Evolutionary conservation across 2,113 vertebrate species (phyloP).

Genomic region (Erythrocercus mccallii): DNA sequence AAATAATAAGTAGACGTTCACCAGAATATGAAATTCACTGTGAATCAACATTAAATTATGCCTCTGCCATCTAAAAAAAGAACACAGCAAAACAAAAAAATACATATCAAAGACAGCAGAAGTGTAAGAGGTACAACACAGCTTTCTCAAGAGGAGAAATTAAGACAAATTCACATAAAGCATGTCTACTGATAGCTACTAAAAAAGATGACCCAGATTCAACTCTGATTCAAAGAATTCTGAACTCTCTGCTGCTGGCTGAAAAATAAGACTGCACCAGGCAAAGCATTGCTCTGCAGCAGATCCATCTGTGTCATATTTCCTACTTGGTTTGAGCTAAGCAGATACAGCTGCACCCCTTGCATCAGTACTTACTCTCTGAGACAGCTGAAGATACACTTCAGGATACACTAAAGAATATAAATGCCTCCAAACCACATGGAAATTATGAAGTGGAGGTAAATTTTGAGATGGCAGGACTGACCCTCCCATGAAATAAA

Average conservation of each 20-base stretch:
- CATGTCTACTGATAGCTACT: background rate
- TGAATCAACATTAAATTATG: background rate
- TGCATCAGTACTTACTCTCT: background rate
- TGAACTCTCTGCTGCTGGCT: background rate
- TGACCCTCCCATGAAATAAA: background rate
- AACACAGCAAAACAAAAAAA: background rate
- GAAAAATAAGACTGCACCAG: background rate
- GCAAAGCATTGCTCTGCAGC: background rate
- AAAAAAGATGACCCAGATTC: background rate
- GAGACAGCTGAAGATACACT: background rate
- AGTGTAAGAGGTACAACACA: background rate
- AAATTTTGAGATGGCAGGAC: background rate
- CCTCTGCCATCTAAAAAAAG: background rate
- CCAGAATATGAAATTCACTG: background rate
- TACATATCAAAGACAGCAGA: background rate
- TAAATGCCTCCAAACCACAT: background rate
- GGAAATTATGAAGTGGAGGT: background rate
- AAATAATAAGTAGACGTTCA: background rate
- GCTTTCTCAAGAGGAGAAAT: background rate
- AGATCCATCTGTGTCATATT: background rate
- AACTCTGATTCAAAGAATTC: background rate
- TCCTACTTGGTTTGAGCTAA: background rate
- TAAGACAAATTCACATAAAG: background rate
- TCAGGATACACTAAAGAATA: background rate
- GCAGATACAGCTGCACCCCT: background rate